These are phyloP conservation scores for Hypsibius dujardini DNA, from an alignment of 1,140 invertebrate species.

Conservation along the genomic window DNA sequence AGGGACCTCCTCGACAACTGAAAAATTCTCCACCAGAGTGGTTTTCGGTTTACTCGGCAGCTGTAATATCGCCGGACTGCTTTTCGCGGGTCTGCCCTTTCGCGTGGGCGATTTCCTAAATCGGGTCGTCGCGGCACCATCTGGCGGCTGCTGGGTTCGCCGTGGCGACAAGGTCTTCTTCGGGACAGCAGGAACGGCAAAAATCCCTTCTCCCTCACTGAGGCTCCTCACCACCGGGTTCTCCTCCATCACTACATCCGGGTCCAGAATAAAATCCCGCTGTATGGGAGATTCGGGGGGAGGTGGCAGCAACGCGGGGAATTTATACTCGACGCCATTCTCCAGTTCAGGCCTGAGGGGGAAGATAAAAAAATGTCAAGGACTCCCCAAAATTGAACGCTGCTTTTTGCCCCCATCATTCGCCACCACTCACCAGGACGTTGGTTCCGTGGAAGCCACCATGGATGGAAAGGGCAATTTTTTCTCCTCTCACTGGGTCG, in stretches of 20 bases:
- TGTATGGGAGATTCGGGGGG: too few relatives aligned
- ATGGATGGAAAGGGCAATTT: not conserved
- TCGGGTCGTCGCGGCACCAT: not conserved
- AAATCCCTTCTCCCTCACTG: too few relatives aligned
- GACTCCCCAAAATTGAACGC: too few relatives aligned
- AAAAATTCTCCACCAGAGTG: not conserved
- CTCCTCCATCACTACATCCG: too few relatives aligned
- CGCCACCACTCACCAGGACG: not conserved
- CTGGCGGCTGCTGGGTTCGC: not conserved
- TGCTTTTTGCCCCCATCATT: too few relatives aligned
- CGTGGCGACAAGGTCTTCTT: not conserved
- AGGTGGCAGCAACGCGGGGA: too few relatives aligned
- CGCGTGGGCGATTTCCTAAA: not conserved
- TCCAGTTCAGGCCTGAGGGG: too few relatives aligned
- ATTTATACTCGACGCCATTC: conserved; percentile 1
- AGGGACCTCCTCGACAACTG: not conserved
- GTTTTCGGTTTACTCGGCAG: not conserved
- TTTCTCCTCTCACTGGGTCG: not conserved
- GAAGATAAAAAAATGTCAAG: too few relatives aligned
- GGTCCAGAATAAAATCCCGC: too few relatives aligned
- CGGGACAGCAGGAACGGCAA: conserved; percentile 14
- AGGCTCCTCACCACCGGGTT: too few relatives aligned
- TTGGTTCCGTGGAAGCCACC: not conserved
- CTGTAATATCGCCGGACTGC: too few relatives aligned
- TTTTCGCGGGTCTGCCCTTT: not conserved